Conservation (phyloP, 2,888 invertebrate species). For the Ormyrus thymus region DNA sequence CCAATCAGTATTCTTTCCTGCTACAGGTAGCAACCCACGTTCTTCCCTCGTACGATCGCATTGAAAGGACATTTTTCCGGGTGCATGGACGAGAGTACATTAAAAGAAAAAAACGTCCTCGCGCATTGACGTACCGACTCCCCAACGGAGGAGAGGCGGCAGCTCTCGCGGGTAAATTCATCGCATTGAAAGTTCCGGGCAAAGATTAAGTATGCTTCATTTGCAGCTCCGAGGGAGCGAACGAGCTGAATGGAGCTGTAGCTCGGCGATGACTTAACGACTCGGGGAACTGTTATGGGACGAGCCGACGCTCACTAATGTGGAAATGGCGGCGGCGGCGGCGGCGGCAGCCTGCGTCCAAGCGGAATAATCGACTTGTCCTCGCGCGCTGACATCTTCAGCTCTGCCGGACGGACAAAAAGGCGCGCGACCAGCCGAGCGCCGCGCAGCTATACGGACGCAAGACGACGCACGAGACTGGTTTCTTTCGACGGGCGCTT, state of each 20-base stretch:
- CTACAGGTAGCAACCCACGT: not conserved
- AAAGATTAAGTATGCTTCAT: conserved; percentile 43
- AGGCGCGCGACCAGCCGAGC: not conserved
- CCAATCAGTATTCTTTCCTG: conserved; percentile 8
- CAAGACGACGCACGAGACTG: conserved; percentile 3
- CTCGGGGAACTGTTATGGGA: conserved; percentile 10
- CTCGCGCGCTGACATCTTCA: conserved; percentile 41
- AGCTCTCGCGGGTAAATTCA: not conserved
- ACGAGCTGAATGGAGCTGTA: conserved; percentile 9
- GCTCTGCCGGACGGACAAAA: conserved; percentile 11
- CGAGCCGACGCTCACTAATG: conserved; percentile 13
- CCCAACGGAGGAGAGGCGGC: too few species aligned
- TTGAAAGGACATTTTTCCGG: conserved; percentile 35
- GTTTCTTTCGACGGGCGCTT: conserved; percentile 33
- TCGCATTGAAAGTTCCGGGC: not conserved
- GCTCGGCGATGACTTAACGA: conserved; percentile 43
- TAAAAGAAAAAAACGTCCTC: not conserved
- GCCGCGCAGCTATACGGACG: not conserved
- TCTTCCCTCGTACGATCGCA: not conserved
- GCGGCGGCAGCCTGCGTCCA: not conserved
- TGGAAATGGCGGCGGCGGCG: conserved; percentile 1
- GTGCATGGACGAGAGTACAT: conserved; percentile 4
- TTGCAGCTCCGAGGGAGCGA: conserved; percentile 6
- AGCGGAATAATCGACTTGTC: conserved; percentile 46
- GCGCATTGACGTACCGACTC: not conserved